Base-by-base conservation (phyloP, 2,113 vertebrate species). In the Psophia crepitans region DNA sequence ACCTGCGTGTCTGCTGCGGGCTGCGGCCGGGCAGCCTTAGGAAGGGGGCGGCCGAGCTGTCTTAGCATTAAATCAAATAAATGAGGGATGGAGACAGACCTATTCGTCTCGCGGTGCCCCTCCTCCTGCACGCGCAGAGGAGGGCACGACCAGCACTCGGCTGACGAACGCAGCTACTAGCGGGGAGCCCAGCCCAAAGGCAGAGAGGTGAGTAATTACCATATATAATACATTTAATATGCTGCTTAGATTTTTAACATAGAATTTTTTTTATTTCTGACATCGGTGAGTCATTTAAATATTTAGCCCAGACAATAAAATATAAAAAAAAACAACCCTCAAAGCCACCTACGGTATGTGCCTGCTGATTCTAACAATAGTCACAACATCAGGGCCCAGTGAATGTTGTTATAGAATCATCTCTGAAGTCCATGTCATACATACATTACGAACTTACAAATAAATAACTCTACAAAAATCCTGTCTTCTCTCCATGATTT, bases 61-160 rank as follows among this genome's bases (percentile, higher is more conserved):
- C 49, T 8, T 26, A 35, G 43, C 51, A 19, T 24, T 35, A 57
- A 57, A 84, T 65, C 71, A 27, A 23, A 37, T 20, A 8, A 37
- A 53, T 4, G 16, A 37, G 81, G 61, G 80, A 24, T 54, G 76
- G 27, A 23, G 84, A 41, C 12, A 46, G 57, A 48, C 7, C 51
- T 8, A 0, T 19, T 3, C 26, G 26, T 37, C 46, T 35, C 37
- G 33, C 44, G 2, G 5, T 2, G 49, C n/a, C 81, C 64, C n/a
- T 27, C 20, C 24, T n/a, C 48, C 39, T 10, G 48, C 5, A 6
- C 0, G 3, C 0, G 4, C 44, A 22, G 65, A 51, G 21, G 24
- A 20, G 44, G 53, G 26, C 51, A 1, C 41, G 23, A 1, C 35
- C 32, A 43, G 26, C 33, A 4, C 61, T 10, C 11, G 8, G 27